Evolutionary conservation across 2,888 invertebrate species (phyloP).

Genomic region (Himalopsyche kuldschensis): DNA sequence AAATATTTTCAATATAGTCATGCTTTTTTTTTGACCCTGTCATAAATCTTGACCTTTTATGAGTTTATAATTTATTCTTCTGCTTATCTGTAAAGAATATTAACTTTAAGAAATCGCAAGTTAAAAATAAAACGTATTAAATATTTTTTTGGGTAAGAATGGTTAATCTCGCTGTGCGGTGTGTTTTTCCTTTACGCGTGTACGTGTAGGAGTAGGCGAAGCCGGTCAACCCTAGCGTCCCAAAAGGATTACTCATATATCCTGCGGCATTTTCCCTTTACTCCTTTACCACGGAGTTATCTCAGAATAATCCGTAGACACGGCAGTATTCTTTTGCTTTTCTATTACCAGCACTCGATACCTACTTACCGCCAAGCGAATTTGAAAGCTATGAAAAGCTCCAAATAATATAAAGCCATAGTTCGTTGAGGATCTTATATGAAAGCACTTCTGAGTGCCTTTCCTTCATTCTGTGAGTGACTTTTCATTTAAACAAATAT

Average conservation of each 20-base stretch:
- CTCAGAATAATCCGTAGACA: background rate
- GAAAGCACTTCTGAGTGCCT: background rate
- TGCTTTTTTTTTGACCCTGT: too few species aligned
- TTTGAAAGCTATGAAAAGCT: background rate
- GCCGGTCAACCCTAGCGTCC: background rate
- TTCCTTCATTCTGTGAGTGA: too few species aligned
- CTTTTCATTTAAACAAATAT: too few species aligned
- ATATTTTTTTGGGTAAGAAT: too few species aligned
- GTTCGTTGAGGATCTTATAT: background rate
- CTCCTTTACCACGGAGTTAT: background rate
- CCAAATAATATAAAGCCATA: background rate
- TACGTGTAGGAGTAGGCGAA: background rate
- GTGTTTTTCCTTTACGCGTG: background rate
- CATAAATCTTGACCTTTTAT: too few species aligned
- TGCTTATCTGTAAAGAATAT: too few species aligned
- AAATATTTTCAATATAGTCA: too few species aligned
- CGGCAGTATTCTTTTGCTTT: background rate
- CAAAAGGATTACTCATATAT: background rate
- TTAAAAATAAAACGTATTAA: too few species aligned
- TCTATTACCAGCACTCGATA: background rate
- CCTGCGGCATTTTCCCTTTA: background rate
- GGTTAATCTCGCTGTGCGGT: background rate
- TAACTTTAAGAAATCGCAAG: too few species aligned
- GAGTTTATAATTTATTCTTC: too few species aligned
- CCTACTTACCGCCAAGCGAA: background rate